Percentiles rank a stretch among this genome's conserved stretches.
phyloP scores from a whole-genome alignment of 2,113 vertebrate genomes.

The Alosa alosa region DNA sequence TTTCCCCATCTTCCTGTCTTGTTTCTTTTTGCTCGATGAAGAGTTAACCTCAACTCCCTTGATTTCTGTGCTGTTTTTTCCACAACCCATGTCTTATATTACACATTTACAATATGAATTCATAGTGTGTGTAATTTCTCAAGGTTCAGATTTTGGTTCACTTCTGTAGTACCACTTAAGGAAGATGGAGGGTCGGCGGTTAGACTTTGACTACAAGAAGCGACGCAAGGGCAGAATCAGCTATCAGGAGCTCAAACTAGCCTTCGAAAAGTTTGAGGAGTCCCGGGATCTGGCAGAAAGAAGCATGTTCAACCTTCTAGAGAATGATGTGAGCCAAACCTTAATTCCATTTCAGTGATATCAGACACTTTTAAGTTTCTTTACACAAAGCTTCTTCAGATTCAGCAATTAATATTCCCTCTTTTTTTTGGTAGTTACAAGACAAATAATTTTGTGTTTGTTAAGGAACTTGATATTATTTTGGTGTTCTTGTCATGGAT shows the following conservation, averaged over 20 bases:
- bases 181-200: conserved; percentile 86
- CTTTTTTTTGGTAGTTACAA: not conserved
- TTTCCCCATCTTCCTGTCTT: too few species aligned
- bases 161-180: conserved; percentile 79
- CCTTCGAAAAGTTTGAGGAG: conserved; percentile 86
- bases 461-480: not conserved
- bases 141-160: not conserved
- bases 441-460: not conserved
- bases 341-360: not conserved
- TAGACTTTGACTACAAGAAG: conserved; percentile 92
- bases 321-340: conserved; percentile 83
- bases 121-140: not conserved
- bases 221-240: conserved; percentile 80
- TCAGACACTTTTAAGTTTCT: not conserved
- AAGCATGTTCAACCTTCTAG: conserved; percentile 90
- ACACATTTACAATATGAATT: not conserved
- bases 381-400: not conserved
- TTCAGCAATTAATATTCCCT: too few species aligned
- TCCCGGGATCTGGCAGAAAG: conserved; percentile 87
- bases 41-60: not conserved
- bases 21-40: too few species aligned
- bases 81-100: not conserved
- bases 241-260: conserved; percentile 78
- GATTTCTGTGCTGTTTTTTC: not conserved
- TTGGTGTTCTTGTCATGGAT: not conserved